A percentile compares a stretch with the other conserved stretches of the same genome.
Conservation (phyloP, 1,140 invertebrate species). For the Caerostris darwini region DNA sequence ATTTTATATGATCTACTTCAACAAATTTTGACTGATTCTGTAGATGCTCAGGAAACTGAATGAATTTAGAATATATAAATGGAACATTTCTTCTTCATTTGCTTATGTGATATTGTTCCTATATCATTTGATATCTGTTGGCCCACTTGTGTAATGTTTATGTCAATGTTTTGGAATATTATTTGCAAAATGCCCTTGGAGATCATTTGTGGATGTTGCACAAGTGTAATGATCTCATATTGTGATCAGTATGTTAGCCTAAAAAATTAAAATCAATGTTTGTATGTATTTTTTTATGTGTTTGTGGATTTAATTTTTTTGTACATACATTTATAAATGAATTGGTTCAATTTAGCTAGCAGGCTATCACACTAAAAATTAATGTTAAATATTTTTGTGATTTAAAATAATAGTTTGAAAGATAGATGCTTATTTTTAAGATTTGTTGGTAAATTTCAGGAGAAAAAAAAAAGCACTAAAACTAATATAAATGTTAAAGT, state of each 20-base stretch:
- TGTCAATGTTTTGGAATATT: slow-evolving; percentile 1
- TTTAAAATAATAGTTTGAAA: no score
- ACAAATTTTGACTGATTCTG: slow-evolving; percentile 69
- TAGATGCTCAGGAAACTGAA: slow-evolving; percentile 58
- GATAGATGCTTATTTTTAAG: no score
- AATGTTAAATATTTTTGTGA: no score
- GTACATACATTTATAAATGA: background rate
- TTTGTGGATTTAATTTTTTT: background rate
- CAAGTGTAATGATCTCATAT: slow-evolving; percentile 35
- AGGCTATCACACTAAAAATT: no score
- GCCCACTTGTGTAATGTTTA: background rate
- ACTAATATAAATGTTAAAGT: no score
- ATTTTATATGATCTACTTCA: slow-evolving; percentile 84
- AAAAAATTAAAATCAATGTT: background rate
- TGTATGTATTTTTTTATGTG: background rate
- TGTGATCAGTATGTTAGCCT: background rate
- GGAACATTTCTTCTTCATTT: slow-evolving; percentile 58
- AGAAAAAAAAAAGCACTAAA: no score
- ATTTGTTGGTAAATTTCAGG: no score
- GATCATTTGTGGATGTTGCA: slow-evolving; percentile 6
- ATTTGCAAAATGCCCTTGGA: background rate
- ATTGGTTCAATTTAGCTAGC: no score
- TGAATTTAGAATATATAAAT: background rate
- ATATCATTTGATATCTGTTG: slow-evolving; percentile 63
- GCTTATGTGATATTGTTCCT: slow-evolving; percentile 77